phyloP scores from a whole-genome alignment of 2,113 vertebrate genomes.

The Tetraodon nigroviridis region DNA sequence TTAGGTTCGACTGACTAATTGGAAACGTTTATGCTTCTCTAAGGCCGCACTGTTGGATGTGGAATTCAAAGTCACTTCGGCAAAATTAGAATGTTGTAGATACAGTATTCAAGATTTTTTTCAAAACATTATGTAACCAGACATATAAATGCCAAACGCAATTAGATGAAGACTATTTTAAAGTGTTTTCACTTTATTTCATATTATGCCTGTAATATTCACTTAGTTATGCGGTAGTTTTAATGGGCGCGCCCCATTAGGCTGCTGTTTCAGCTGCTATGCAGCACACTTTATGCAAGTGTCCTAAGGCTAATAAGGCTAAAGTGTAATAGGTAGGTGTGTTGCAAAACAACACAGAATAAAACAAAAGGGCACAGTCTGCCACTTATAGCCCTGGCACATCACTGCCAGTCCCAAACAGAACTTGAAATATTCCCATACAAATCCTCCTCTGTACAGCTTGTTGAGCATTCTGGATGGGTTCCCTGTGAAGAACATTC shows the following conservation, averaged over 20 bases:
- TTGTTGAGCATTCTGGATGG: slow-evolving; percentile 32
- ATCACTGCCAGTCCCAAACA: slow-evolving; percentile 37
- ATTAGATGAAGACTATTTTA: too few species aligned
- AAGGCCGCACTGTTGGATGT: slow-evolving; percentile 9
- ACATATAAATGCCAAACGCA: too few species aligned
- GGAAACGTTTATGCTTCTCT: slow-evolving; percentile 12
- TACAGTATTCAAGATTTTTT: too few species aligned
- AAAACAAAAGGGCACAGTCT: slow-evolving; percentile 14
- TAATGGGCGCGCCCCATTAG: too few species aligned
- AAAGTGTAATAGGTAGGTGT: slow-evolving; percentile 12
- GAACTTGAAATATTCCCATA: slow-evolving; percentile 42
- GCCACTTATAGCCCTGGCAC: slow-evolving; percentile 48
- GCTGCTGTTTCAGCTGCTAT: too few species aligned
- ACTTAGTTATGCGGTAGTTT: too few species aligned
- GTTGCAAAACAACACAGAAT: slow-evolving; percentile 42
- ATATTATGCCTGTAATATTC: too few species aligned
- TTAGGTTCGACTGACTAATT: slow-evolving; percentile 38
- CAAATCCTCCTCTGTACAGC: slow-evolving; percentile 40
- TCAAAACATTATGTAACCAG: too few species aligned
- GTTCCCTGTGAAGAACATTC: slow-evolving; percentile 46
- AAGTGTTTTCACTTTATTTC: too few species aligned
- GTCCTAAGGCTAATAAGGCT: not conserved
- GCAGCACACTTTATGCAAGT: not conserved
- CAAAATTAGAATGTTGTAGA: not conserved
- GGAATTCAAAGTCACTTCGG: slow-evolving; percentile 22